Evolutionary conservation across 1,140 invertebrate genomes (phyloP).

Genomic region (Dysdera silvatica): DNA sequence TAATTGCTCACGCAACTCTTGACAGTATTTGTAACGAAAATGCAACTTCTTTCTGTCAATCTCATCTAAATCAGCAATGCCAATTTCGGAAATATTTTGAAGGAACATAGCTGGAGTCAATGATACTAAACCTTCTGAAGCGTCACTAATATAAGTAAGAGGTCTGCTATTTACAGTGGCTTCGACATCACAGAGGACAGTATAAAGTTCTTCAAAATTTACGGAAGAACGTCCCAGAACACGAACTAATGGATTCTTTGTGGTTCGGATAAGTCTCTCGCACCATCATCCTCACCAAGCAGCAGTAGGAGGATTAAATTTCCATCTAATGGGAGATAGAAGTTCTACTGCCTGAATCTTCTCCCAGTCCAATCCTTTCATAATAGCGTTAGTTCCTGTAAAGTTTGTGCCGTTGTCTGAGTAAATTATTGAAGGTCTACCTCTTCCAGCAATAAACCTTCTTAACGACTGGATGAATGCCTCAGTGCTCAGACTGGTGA

Average conservation of each 20-base stretch:
- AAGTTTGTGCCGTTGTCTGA: constrained; percentile 28
- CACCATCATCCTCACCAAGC: background rate
- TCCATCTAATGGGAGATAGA: background rate
- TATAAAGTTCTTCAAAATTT: too few species aligned
- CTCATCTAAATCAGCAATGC: too few species aligned
- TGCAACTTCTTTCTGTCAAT: too few species aligned
- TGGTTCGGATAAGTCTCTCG: background rate
- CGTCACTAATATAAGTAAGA: too few species aligned
- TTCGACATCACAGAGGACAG: too few species aligned
- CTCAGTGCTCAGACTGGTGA: constrained; percentile 40
- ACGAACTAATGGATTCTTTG: background rate
- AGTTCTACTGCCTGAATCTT: background rate
- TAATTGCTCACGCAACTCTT: too few species aligned
- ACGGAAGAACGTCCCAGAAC: too few species aligned
- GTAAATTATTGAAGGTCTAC: constrained; percentile 14
- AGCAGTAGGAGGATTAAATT: background rate
- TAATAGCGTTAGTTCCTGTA: background rate
- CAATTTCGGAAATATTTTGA: too few species aligned
- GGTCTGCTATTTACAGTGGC: too few species aligned
- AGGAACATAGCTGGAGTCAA: too few species aligned
- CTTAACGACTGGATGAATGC: constrained; percentile 41
- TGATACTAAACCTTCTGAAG: too few species aligned
- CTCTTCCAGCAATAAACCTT: constrained; percentile 42
- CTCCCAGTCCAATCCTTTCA: constrained; percentile 8
- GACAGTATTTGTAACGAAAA: too few species aligned